phyloP scores from a whole-genome alignment of 1,140 invertebrate genomes.

The Atopsyche davidsoni region DNA sequence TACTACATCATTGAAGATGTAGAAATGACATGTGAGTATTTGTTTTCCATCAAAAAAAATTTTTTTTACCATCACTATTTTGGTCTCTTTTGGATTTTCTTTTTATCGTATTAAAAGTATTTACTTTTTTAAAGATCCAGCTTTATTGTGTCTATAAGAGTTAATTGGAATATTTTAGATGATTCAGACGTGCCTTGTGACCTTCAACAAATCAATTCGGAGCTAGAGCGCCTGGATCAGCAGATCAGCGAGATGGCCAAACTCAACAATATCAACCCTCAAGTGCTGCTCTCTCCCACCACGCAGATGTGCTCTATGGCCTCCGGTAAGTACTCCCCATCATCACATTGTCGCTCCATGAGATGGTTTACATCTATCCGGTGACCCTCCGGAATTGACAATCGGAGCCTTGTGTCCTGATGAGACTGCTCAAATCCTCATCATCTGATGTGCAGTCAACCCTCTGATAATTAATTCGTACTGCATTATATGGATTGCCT shows the following conservation, averaged over 20 bases:
- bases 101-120: not conserved
- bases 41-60: too few relatives aligned
- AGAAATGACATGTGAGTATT: slow-evolving; percentile 34
- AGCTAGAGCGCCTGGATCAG: slow-evolving; percentile 41
- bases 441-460: too few relatives aligned
- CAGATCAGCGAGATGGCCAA: slow-evolving; percentile 41
- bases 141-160: not conserved
- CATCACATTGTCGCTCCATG: too few relatives aligned
- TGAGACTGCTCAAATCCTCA: too few relatives aligned
- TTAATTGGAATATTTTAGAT: slow-evolving; percentile 11
- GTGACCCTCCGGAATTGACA: too few relatives aligned
- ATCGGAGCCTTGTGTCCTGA: too few relatives aligned
- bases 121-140: slow-evolving; percentile 1
- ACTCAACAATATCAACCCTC: slow-evolving; percentile 39
- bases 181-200: slow-evolving; percentile 34
- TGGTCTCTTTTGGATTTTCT: not conserved
- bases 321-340: too few relatives aligned
- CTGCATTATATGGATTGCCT: too few relatives aligned
- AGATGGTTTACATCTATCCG: too few relatives aligned
- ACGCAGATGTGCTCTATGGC: slow-evolving; percentile 27
- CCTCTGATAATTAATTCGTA: too few relatives aligned
- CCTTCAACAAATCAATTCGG: slow-evolving; percentile 41
- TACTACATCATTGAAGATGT: slow-evolving; percentile 40
- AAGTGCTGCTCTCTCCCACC: slow-evolving; percentile 38
- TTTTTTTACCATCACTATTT: slow-evolving; percentile 1